Conservation (phyloP, 2,888 invertebrate genomes). For the Sussaba pulchella region DNA sequence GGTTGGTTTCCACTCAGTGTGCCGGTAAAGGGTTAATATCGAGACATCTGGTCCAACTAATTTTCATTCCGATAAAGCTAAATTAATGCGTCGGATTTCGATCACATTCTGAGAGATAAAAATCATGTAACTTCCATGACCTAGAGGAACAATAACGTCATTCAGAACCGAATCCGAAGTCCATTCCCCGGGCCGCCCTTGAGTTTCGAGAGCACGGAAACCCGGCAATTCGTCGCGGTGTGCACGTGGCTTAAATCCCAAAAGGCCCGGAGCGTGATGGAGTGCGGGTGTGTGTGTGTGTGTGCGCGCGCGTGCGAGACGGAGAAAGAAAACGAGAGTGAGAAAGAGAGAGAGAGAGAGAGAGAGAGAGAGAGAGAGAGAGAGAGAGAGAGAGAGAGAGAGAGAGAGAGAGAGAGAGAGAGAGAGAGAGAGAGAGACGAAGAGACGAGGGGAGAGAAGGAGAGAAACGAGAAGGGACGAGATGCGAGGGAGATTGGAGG, state of each 20-base stretch:
- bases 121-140: conserved; percentile 51
- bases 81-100: background rate
- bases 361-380: too few relatives aligned
- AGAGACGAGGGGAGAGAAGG: too few relatives aligned
- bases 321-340: too few relatives aligned
- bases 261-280: conserved; percentile 39
- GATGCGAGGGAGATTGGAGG: too few relatives aligned
- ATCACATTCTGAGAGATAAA: background rate
- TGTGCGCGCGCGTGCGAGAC: too few relatives aligned
- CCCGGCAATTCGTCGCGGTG: conserved; percentile 41
- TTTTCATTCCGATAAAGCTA: background rate
- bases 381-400: background rate
- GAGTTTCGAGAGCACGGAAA: conserved; percentile 17
- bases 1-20: too few relatives aligned
- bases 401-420: conserved; percentile 55
- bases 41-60: too few relatives aligned
- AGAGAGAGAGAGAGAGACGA: too few relatives aligned
- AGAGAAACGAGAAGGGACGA: too few relatives aligned
- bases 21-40: too few relatives aligned
- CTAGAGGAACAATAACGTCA: conserved; percentile 51
- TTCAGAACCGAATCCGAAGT: conserved; percentile 40
- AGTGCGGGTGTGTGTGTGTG: background rate
- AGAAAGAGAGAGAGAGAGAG: too few relatives aligned
- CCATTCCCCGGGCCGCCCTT: conserved; percentile 45
- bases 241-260: conserved; percentile 57